A percentile compares a stretch with the other conserved stretches of the same genome.
phyloP scores from a whole-genome alignment of 2,888 invertebrate genomes.

The Laspeyria flexula region DNA sequence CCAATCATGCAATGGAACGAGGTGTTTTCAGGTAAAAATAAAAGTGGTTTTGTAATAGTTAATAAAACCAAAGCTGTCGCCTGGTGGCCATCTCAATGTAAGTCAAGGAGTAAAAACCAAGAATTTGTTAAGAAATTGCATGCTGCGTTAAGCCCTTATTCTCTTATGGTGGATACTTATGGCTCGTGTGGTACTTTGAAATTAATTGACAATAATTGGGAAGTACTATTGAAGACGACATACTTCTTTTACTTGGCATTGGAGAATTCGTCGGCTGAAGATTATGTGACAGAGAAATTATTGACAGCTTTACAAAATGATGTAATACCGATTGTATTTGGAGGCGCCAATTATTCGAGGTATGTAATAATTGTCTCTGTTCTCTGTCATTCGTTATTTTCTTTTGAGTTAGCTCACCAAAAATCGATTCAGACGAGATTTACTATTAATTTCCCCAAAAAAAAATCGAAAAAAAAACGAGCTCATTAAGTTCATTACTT shows the following conservation, averaged over 20 bases:
- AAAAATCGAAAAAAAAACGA: no score
- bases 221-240: constrained; percentile 73
- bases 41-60: constrained; percentile 41
- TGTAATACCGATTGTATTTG: constrained; percentile 89
- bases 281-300: constrained; percentile 86
- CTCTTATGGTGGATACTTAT: constrained; percentile 79
- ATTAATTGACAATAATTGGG: constrained; percentile 59
- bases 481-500: no score
- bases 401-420: no score
- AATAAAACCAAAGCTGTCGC: constrained; percentile 73
- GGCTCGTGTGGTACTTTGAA: constrained; percentile 79
- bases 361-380: constrained; percentile 22
- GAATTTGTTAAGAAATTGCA: constrained; percentile 54
- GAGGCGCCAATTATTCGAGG: constrained; percentile 88
- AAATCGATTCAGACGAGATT: no score
- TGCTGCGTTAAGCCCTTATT: constrained; percentile 50
- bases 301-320: constrained; percentile 86
- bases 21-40: constrained; percentile 50
- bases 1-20: constrained; percentile 35
- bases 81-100: constrained; percentile 78
- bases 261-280: constrained; percentile 89
- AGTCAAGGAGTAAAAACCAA: constrained; percentile 57
- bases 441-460: no score
- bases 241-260: constrained; percentile 91
- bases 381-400: no score